These are phyloP conservation scores for Drosophila dives DNA, from an alignment of 2,888 invertebrate genomes.

Conservation along the genomic window DNA sequence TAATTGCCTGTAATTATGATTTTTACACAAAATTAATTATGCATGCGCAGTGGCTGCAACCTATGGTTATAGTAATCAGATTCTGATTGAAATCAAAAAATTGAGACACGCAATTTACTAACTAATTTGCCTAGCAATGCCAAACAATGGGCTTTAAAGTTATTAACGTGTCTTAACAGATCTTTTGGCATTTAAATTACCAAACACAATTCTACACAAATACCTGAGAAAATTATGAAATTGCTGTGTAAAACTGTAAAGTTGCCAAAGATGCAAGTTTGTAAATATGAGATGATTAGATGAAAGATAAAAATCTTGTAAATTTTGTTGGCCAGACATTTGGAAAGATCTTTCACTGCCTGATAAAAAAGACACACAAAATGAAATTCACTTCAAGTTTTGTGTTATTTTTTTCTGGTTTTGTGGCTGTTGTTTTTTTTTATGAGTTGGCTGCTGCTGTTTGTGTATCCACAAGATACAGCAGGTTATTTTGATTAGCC, in stretches of 20 bases:
- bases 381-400: slow-evolving; percentile 37
- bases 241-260: slow-evolving; percentile 47
- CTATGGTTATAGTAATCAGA: slow-evolving; percentile 21
- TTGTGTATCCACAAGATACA: slow-evolving; percentile 57
- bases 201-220: slow-evolving; percentile 50
- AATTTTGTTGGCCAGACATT: slow-evolving; percentile 21
- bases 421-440: slow-evolving; percentile 21
- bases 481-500: slow-evolving; percentile 71
- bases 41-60: slow-evolving; percentile 63
- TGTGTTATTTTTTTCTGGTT: background rate
- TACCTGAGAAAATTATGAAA: slow-evolving; percentile 62
- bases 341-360: slow-evolving; percentile 42
- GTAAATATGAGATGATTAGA: slow-evolving; percentile 12
- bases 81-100: slow-evolving; percentile 15
- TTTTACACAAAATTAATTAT: slow-evolving; percentile 77
- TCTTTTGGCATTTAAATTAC: slow-evolving; percentile 43
- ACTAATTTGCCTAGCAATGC: slow-evolving; percentile 27
- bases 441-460: slow-evolving; percentile 43
- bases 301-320: slow-evolving; percentile 49
- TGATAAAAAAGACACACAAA: slow-evolving; percentile 29
- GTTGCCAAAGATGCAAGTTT: slow-evolving; percentile 40
- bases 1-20: slow-evolving; percentile 76
- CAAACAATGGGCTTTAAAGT: slow-evolving; percentile 24
- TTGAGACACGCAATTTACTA: slow-evolving; percentile 44
- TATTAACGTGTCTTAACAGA: slow-evolving; percentile 26